Conservation (phyloP, 2,888 invertebrate species). For the Pyrrhia umbra region DNA sequence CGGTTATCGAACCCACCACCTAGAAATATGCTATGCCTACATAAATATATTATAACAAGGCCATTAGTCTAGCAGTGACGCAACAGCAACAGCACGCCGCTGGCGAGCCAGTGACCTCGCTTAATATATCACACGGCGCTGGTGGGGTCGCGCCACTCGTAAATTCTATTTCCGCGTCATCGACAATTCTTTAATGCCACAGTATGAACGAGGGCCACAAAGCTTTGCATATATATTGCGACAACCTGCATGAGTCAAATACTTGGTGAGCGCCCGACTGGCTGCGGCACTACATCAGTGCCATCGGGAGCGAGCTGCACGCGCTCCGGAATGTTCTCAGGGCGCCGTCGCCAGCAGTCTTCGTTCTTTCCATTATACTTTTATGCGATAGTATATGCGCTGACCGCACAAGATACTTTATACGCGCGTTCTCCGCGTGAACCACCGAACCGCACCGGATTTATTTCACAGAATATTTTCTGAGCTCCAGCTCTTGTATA, state of each 20-base stretch:
- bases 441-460: slow-evolving; percentile 78
- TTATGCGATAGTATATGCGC: slow-evolving; percentile 73
- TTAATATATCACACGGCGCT: slow-evolving; percentile 73
- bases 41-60: slow-evolving; percentile 78
- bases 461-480: slow-evolving; percentile 79
- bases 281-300: slow-evolving; percentile 73
- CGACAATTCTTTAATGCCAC: slow-evolving; percentile 70
- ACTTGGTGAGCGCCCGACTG: slow-evolving; percentile 71
- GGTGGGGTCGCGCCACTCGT: slow-evolving; percentile 76
- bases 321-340: slow-evolving; percentile 72
- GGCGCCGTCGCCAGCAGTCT: slow-evolving; percentile 68
- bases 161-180: slow-evolving; percentile 85
- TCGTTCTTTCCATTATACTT: slow-evolving; percentile 74
- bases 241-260: slow-evolving; percentile 66
- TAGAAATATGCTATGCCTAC: slow-evolving; percentile 70
- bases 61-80: slow-evolving; percentile 78
- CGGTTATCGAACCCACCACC: slow-evolving; percentile 82
- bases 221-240: slow-evolving; percentile 77
- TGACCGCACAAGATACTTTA: slow-evolving; percentile 77
- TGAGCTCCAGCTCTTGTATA: slow-evolving; percentile 65
- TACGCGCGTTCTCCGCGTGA: slow-evolving; percentile 68
- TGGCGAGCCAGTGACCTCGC: slow-evolving; percentile 80
- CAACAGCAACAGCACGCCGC: slow-evolving; percentile 66
- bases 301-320: slow-evolving; percentile 60
- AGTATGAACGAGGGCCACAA: slow-evolving; percentile 61